Evolutionary conservation across 2,113 vertebrate genomes (phyloP), one percentile per base, ranked within the genome.

Genomic region (Rattus rattus): DNA sequence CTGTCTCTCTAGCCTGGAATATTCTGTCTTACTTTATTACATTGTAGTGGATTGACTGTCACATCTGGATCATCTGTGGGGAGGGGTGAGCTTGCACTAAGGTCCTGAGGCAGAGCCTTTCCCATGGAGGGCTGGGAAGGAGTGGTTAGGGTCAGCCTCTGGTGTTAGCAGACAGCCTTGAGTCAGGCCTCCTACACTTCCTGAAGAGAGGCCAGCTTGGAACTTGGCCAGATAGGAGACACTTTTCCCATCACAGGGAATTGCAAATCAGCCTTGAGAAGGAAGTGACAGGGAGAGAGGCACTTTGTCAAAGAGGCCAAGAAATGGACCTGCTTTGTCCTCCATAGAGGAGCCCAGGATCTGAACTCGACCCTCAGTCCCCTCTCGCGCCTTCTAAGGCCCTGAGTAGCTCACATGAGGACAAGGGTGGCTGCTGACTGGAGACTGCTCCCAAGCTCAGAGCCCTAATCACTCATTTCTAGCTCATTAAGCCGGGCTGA

Each of bases 131-230:
- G 19, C 85, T 59, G 22, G 56, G 63, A 28, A 49, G 22, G 20
- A 16, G 0, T 5, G 8, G 54, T 54, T 12, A 26, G 43, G 26
- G 26, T 36, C 30, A 36, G 36, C 1, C 0, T 26, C 2, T 13
- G 69, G 47, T n/a, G 19, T 19, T 10, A 43, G n/a, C 76, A 16
- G 72, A 39, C 49, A 0, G 4, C 0, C 22, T 19, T 28, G 61
- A 67, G 61, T 49, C 28, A n/a, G 26, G 52, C 4, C 69, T 52
- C 7, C 39, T 5, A 1, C 5, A 33, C 24, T 56, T 88, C 39
- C 76, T 67, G 88, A n/a, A 13, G 77, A 54, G 84, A 49, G 59
- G 56, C 52, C 13, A 16, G 9, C 54, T 9, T 65, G 43, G 70
- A 63, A 19, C 49, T 94, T 61, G 54, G 13, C 39, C 1, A 76